These are phyloP conservation scores for Arvicanthis niloticus DNA, from an alignment of 2,113 vertebrate genomes.

Conservation along the genomic window DNA sequence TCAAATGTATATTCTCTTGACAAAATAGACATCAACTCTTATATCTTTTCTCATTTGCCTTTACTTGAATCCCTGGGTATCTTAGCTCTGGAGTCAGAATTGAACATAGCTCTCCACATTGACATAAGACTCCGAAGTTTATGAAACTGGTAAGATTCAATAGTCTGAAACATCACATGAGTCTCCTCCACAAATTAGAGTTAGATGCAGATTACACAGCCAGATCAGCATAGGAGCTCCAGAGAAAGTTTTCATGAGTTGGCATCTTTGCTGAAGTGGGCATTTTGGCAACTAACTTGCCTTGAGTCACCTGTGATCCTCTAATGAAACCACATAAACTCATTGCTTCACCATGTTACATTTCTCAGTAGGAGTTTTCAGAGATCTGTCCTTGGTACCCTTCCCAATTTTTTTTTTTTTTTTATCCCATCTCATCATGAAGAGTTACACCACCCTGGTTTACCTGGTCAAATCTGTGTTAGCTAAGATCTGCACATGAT, in stretches of 20 bases:
- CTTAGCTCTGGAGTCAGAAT: neutral
- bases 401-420: too few relatives aligned
- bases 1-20: neutral
- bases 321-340: too few relatives aligned
- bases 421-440: neutral
- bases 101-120: neutral
- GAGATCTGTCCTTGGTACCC: neutral
- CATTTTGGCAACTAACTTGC: neutral
- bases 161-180: neutral
- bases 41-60: neutral
- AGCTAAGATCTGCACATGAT: neutral
- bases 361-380: neutral
- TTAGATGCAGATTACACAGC: neutral
- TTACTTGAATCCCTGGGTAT: neutral
- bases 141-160: neutral
- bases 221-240: neutral
- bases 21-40: neutral
- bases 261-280: neutral
- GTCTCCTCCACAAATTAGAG: neutral
- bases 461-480: neutral
- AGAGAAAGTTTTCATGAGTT: neutral
- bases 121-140: neutral
- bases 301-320: neutral
- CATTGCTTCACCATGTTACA: neutral
- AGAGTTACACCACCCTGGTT: neutral